Conservation (phyloP, 1,140 invertebrate genomes). For the Euura saliciscinereae region DNA sequence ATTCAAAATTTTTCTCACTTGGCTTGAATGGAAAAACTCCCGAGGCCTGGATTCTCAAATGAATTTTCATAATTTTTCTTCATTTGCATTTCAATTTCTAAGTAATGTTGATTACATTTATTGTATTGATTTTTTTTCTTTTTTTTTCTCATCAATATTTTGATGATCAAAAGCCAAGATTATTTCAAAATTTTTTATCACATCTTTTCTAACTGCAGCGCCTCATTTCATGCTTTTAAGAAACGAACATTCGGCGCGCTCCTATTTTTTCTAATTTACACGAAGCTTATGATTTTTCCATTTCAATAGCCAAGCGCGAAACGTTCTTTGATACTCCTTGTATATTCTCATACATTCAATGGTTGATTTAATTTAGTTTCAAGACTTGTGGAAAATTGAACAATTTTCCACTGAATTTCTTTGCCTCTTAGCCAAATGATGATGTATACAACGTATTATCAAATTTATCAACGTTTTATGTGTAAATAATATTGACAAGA, state of each 20-base stretch:
- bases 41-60: conserved; percentile 4
- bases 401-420: background rate
- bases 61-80: conserved; percentile 15
- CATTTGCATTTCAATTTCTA: conserved; percentile 13
- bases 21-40: conserved; percentile 59
- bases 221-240: conserved; percentile 11
- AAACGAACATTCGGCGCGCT: conserved; percentile 18
- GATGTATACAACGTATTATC: background rate
- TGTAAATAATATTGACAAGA: background rate
- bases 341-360: no score
- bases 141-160: conserved; percentile 12
- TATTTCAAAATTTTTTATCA: conserved; percentile 16
- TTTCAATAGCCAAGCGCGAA: conserved; percentile 53
- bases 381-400: no score
- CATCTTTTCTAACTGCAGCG: conserved; percentile 29
- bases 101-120: no score
- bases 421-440: background rate
- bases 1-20: conserved; percentile 55
- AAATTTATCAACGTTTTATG: background rate
- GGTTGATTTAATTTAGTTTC: no score
- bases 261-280: conserved; percentile 6
- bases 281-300: conserved; percentile 38
- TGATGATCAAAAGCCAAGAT: background rate
- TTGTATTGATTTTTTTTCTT: no score
- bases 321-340: conserved; percentile 28